These are phyloP conservation scores for Montipora foliosa DNA, from an alignment of 64 coral and sea anemone genomes.

Conservation along the genomic window DNA sequence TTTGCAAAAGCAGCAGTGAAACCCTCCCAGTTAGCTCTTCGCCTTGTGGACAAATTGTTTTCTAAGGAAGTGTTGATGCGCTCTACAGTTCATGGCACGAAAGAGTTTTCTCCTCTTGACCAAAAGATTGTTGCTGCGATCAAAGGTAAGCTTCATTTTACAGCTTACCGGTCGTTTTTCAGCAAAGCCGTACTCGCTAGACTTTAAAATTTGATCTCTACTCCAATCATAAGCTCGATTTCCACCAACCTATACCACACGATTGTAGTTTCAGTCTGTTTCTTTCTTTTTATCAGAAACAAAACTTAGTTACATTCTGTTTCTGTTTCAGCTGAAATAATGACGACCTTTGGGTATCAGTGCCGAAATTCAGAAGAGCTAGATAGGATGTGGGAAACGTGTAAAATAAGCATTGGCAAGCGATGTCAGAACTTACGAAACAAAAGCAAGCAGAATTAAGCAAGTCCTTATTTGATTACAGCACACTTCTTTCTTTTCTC, in stretches of 20 bases:
- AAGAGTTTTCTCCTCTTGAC: background rate
- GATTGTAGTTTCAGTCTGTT: too few relatives aligned
- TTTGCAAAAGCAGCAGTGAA: background rate
- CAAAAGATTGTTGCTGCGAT: background rate
- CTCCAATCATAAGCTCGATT: too few relatives aligned
- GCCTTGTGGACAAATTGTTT: background rate
- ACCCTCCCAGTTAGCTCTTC: background rate
- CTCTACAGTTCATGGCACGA: too few relatives aligned
- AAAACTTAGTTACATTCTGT: background rate
- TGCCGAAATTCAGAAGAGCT: background rate
- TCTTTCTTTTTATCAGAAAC: background rate
- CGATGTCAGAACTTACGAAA: background rate
- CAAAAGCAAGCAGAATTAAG: background rate
- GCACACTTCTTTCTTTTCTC: too few relatives aligned
- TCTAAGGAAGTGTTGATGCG: too few relatives aligned
- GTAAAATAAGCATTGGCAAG: background rate
- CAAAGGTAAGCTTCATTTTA: background rate
- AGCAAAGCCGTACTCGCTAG: too few relatives aligned
- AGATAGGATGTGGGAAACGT: background rate
- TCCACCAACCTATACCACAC: too few relatives aligned
- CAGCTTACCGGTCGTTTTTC: background rate
- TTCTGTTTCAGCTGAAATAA: background rate
- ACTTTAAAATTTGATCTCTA: too few relatives aligned
- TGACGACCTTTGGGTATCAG: background rate
- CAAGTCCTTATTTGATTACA: background rate